A percentile compares a stretch with the other conserved stretches of the same genome.
Evolutionary conservation across 2,797 vertebrate species (phyloP).

Genomic region (Caiman crocodilus): DNA sequence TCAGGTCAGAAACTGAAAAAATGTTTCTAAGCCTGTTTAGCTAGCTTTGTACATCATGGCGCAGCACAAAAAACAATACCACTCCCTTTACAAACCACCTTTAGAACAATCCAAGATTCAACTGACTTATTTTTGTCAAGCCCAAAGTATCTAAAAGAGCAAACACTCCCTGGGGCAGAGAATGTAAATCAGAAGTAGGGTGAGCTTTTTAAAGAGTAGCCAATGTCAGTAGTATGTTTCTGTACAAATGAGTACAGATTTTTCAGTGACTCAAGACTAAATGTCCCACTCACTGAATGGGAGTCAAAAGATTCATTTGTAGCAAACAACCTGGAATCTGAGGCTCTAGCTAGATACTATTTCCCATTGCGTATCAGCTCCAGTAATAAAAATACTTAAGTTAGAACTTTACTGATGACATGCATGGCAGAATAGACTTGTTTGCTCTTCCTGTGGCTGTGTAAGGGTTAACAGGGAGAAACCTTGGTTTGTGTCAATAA

Average conservation of each 20-base stretch:
- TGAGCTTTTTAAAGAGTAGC: not conserved
- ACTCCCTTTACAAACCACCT: conserved; percentile 4
- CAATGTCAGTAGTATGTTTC: not conserved
- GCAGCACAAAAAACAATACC: conserved; percentile 4
- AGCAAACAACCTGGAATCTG: not conserved
- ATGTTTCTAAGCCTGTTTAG: conserved; percentile 41
- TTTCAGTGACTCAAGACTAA: not conserved
- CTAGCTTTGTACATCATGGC: conserved; percentile 3
- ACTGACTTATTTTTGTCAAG: conserved; percentile 16
- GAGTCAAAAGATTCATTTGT: not conserved
- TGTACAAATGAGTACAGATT: not conserved
- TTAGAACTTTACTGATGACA: not conserved
- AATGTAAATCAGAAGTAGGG: not conserved
- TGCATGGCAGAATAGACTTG: not conserved
- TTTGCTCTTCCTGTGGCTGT: not conserved
- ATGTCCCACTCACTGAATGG: not conserved
- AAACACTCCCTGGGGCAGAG: conserved; percentile 4
- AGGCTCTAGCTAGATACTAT: not conserved
- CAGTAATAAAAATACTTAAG: not conserved
- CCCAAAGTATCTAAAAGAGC: not conserved
- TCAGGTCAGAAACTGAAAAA: conserved; percentile 24
- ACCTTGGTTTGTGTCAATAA: not conserved
- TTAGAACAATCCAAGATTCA: not conserved
- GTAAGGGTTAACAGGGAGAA: not conserved
- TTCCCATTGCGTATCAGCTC: not conserved